phyloP scores from a whole-genome alignment of 1,140 invertebrate species.

The Caligus rogercresseyi region DNA sequence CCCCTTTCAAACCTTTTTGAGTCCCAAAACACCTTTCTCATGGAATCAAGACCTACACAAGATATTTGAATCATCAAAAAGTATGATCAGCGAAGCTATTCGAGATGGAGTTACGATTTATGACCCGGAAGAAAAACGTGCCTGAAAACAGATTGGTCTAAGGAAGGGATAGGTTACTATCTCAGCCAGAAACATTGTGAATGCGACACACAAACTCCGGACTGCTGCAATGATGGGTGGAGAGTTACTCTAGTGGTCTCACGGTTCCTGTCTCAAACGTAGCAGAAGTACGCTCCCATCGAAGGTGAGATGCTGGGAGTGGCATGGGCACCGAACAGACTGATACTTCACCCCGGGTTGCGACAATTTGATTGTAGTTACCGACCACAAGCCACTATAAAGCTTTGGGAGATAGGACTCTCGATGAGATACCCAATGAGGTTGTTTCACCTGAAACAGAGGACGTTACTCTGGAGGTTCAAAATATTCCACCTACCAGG shows the following conservation, averaged over 20 bases:
- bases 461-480: constrained; percentile 8
- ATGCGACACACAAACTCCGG: neutral
- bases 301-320: constrained; percentile 18
- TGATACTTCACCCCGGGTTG: constrained; percentile 12
- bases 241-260: neutral
- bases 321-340: constrained; percentile 19
- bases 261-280: neutral
- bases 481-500: neutral
- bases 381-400: constrained; percentile 19
- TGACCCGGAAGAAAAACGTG: neutral
- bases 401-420: neutral
- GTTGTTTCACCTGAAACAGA: neutral
- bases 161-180: constrained; percentile 12
- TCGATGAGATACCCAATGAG: constrained; percentile 11
- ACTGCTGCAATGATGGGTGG: neutral
- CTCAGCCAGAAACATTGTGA: constrained; percentile 19
- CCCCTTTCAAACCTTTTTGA: neutral
- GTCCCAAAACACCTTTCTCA: neutral
- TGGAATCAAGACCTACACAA: neutral
- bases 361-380: constrained; percentile 2
- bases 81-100: neutral
- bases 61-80: neutral
- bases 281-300: constrained; percentile 3
- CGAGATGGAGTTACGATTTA: neutral
- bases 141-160: constrained; percentile 13